Evolutionary conservation across 2,888 invertebrate genomes (phyloP).

Genomic region (Poecilobothrus nobilitatus): DNA sequence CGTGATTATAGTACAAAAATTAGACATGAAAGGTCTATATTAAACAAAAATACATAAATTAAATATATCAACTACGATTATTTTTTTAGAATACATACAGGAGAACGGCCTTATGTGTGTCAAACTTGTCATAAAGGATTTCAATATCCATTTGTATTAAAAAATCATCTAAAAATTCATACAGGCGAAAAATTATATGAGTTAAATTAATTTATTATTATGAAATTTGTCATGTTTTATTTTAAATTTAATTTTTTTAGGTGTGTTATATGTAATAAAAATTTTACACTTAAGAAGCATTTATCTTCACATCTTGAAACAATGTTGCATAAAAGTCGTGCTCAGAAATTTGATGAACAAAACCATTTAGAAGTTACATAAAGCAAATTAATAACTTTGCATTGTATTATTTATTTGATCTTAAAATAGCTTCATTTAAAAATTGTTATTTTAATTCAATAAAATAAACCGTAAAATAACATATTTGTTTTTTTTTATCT

Average conservation of each 20-base stretch:
- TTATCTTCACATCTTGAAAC: not conserved
- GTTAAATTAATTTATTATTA: slow-evolving; percentile 27
- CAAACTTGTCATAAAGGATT: slow-evolving; percentile 40
- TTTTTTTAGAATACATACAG: slow-evolving; percentile 35
- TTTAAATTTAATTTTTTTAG: not conserved
- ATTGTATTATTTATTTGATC: too few relatives aligned
- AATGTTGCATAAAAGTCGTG: not conserved
- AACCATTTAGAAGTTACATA: too few relatives aligned
- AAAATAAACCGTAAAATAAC: too few relatives aligned
- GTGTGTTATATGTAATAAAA: not conserved
- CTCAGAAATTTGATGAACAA: not conserved
- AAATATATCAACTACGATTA: too few relatives aligned
- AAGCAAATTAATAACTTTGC: too few relatives aligned
- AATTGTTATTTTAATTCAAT: too few relatives aligned
- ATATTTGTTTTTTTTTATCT: too few relatives aligned
- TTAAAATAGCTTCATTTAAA: too few relatives aligned
- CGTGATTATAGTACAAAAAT: slow-evolving; percentile 44
- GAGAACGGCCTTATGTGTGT: slow-evolving; percentile 39
- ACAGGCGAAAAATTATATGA: slow-evolving; percentile 40
- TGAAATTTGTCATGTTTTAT: not conserved
- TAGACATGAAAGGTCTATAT: slow-evolving; percentile 37
- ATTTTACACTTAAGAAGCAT: not conserved
- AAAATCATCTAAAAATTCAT: slow-evolving; percentile 41
- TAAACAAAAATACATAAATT: too few relatives aligned
- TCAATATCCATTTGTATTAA: slow-evolving; percentile 39